phyloP scores from a whole-genome alignment of 2,888 invertebrate genomes.

The Gymnocheta viridis region DNA sequence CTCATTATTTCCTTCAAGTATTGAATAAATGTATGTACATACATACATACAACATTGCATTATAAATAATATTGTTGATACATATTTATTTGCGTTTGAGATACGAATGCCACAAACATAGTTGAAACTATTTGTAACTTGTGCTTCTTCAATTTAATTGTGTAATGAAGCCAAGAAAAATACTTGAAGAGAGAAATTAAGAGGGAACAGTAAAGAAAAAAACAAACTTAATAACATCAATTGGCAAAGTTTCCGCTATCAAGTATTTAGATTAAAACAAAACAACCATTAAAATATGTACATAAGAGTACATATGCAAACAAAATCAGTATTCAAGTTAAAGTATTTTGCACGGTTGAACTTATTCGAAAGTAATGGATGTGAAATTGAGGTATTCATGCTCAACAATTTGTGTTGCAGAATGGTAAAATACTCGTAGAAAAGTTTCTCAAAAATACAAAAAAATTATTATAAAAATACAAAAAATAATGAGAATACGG shows the following conservation, averaged over 20 bases:
- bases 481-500: too few relatives aligned
- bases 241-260: constrained; percentile 48
- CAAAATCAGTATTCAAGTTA: constrained; percentile 31
- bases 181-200: not conserved
- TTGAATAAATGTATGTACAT: too few relatives aligned
- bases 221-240: constrained; percentile 36
- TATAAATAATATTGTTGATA: not conserved
- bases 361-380: not conserved
- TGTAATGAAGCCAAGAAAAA: constrained; percentile 34
- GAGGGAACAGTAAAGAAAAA: not conserved
- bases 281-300: constrained; percentile 26
- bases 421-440: too few relatives aligned
- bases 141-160: constrained; percentile 4
- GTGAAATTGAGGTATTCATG: not conserved
- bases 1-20: too few relatives aligned
- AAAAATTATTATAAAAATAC: too few relatives aligned
- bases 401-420: not conserved
- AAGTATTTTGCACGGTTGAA: constrained; percentile 14
- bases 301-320: constrained; percentile 9
- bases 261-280: constrained; percentile 47
- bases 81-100: not conserved
- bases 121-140: not conserved
- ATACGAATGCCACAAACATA: constrained; percentile 1
- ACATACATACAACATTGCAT: too few relatives aligned
- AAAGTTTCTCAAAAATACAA: too few relatives aligned